These are phyloP conservation scores for Euzophera pinguis DNA, from an alignment of 2,888 invertebrate species.

Conservation along the genomic window DNA sequence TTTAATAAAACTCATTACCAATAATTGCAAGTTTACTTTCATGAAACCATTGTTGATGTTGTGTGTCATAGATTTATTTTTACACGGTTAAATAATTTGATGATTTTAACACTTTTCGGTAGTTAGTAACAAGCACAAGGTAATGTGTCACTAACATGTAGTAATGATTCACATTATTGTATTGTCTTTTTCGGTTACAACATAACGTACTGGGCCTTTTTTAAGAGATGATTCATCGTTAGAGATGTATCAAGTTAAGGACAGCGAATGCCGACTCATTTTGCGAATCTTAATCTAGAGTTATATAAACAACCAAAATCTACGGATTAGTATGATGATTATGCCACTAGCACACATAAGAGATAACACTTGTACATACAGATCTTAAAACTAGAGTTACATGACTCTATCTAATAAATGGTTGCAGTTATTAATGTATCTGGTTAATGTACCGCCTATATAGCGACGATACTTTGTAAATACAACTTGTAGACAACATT, in stretches of 20 bases:
- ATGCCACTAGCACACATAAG: not conserved
- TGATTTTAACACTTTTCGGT: not conserved
- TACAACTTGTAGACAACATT: too few species aligned
- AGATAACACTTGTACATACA: not conserved
- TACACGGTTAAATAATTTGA: not conserved
- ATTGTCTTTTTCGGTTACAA: constrained; percentile 5
- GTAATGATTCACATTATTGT: not conserved
- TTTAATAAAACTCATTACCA: too few species aligned
- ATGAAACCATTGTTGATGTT: not conserved
- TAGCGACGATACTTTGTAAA: too few species aligned
- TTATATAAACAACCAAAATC: not conserved
- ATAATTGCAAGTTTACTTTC: too few species aligned
- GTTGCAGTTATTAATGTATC: too few species aligned
- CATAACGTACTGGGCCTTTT: not conserved
- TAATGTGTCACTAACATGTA: constrained; percentile 3
- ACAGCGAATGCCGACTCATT: not conserved
- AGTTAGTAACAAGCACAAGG: not conserved
- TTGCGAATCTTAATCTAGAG: not conserved
- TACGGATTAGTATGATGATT: not conserved
- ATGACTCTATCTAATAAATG: too few species aligned
- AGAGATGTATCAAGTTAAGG: not conserved
- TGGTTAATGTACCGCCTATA: too few species aligned
- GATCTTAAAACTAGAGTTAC: too few species aligned
- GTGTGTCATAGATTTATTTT: not conserved
- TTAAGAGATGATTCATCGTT: not conserved